Evolutionary conservation across 2,888 invertebrate genomes (phyloP), one percentile per base, ranked within the genome.

Genomic region (Polietes domitor): DNA sequence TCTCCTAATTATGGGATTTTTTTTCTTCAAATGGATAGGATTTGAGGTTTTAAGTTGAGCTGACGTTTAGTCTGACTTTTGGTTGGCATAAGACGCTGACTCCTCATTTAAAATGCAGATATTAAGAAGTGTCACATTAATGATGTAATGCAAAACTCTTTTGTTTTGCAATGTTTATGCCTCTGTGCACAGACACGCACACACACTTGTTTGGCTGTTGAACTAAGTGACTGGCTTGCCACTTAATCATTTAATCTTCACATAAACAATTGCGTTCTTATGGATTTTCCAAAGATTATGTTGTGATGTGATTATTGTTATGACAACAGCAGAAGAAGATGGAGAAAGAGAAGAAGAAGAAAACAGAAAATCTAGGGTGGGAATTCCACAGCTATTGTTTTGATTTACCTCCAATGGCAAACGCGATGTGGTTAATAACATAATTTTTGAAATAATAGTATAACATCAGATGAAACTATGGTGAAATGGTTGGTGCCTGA

Each of bases 181-280:
- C 47, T 12, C 4, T 47, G 47, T 47, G n/a, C n/a, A n/a, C n/a
- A n/a, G n/a, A n/a, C n/a, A n/a, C n/a, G n/a, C n/a, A n/a, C n/a
- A n/a, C n/a, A 47, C 47, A 47, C 47, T n/a, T 47, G 15, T n/a
- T n/a, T 47, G 47, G 15, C 47, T 12, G 32, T 9, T 32, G 2
- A 47, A 65, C 15, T 63, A 19, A 63, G 15, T 58, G 58, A 19
- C 47, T n/a, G 47, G n/a, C n/a, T 47, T 2, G 37, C 32, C 32
- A 68, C 37, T 79, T 83, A 80, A 71, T n/a, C 79, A 79, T 70
- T 79, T 73, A 58, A 83, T 73, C 72, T 83, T 47, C 47, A 71
- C 58, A 58, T 61, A 80, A 80, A 53, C 77, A 72, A 80, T 83
- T 70, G 70, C 19, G 65, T 76, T 58, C 41, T 47, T 7, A 28